These are phyloP conservation scores for Metopia argyrocephala DNA, from an alignment of 2,888 invertebrate species.

Conservation along the genomic window DNA sequence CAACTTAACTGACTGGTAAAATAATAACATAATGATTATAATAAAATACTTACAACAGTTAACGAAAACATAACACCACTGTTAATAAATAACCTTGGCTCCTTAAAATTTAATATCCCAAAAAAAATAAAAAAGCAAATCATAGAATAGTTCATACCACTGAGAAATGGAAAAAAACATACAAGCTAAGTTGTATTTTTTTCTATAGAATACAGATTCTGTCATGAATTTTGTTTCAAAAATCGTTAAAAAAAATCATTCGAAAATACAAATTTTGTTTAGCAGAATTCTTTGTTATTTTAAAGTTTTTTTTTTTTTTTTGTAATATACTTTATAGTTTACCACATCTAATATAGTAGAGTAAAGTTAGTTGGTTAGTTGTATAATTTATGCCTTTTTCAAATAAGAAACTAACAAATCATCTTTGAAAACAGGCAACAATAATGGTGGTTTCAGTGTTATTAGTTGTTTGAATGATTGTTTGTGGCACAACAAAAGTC, in stretches of 20 bases:
- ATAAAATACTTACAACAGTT: constrained; percentile 21
- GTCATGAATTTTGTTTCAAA: too few relatives aligned
- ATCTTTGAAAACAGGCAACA: constrained; percentile 25
- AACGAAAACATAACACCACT: constrained; percentile 3
- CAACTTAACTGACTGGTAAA: background rate
- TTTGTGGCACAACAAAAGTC: constrained; percentile 5
- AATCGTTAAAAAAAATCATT: background rate
- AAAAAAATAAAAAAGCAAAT: background rate
- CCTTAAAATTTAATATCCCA: constrained; percentile 41
- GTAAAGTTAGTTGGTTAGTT: background rate
- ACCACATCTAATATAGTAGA: background rate
- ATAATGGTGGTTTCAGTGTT: constrained; percentile 13
- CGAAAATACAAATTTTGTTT: background rate
- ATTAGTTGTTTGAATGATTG: background rate
- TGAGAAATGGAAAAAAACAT: background rate
- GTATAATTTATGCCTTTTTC: constrained; percentile 53
- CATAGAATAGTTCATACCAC: too few relatives aligned
- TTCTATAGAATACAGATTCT: too few relatives aligned
- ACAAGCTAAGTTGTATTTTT: too few relatives aligned
- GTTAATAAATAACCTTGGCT: constrained; percentile 52
- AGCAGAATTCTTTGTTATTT: background rate
- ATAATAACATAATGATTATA: constrained; percentile 31
- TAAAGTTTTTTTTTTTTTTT: background rate
- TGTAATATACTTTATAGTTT: background rate
- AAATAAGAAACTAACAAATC: constrained; percentile 56